phyloP scores from a whole-genome alignment of 2,888 invertebrate genomes.

The Drosophila putrida region DNA sequence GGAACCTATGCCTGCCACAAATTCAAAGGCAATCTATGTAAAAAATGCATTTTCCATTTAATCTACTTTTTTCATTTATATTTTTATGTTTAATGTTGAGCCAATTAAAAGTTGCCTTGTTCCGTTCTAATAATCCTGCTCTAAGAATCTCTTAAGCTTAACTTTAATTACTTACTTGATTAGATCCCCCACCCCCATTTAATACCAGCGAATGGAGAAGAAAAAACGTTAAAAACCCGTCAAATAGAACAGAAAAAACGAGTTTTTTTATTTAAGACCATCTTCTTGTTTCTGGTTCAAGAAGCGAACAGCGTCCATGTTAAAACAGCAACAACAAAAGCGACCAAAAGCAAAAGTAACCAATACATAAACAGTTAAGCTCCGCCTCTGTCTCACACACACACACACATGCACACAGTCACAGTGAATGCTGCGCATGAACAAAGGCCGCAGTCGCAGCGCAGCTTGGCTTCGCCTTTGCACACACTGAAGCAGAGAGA shows the following conservation, averaged over 20 bases:
- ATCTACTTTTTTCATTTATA: background rate
- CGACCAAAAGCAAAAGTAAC: slow-evolving; percentile 52
- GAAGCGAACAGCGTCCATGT: slow-evolving; percentile 58
- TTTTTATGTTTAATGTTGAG: slow-evolving; percentile 1
- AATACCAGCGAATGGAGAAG: background rate
- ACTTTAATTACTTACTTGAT: slow-evolving; percentile 65
- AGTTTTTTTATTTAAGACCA: slow-evolving; percentile 37
- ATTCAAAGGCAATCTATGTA: background rate
- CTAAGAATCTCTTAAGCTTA: slow-evolving; percentile 17
- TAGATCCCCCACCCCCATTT: slow-evolving; percentile 22
- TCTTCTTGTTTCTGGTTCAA: slow-evolving; percentile 21
- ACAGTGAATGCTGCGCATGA: slow-evolving; percentile 44
- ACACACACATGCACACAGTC: slow-evolving; percentile 3
- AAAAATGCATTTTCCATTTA: background rate
- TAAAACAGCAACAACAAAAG: slow-evolving; percentile 29
- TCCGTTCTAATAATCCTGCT: slow-evolving; percentile 23
- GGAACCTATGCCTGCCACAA: slow-evolving; percentile 37
- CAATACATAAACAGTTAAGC: slow-evolving; percentile 39
- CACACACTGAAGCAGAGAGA: slow-evolving; percentile 26
- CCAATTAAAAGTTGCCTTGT: slow-evolving; percentile 52
- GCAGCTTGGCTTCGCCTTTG: background rate
- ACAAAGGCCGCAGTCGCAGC: slow-evolving; percentile 47
- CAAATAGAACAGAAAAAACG: slow-evolving; percentile 59
- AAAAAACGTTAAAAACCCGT: slow-evolving; percentile 35
- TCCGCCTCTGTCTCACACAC: slow-evolving; percentile 39